phyloP scores from a whole-genome alignment of 2,797 vertebrate species.

The Megaceryle alcyon region DNA sequence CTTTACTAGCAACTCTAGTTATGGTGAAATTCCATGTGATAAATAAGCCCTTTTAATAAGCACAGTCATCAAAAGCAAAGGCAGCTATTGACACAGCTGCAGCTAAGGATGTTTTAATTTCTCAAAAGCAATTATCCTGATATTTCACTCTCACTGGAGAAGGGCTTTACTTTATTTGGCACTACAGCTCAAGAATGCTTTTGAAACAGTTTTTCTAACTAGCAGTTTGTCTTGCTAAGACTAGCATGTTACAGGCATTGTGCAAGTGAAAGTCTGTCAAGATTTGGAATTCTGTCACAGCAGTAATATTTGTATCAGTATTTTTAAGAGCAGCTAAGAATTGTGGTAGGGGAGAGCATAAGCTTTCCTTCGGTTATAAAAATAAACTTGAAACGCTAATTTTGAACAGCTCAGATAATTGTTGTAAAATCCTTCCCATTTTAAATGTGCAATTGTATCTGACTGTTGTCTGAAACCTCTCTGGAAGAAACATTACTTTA shows the following conservation, averaged over 20 bases:
- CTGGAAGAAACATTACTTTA: neutral
- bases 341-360: neutral
- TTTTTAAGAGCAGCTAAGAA: neutral
- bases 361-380: neutral
- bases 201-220: neutral
- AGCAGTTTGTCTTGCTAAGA: neutral
- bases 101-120: neutral
- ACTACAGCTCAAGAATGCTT: neutral
- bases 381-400: slow-evolving; percentile 23
- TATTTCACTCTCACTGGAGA: neutral
- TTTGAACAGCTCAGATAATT: neutral
- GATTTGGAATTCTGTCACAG: neutral
- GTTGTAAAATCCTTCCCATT: neutral
- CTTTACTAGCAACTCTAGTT: neutral
- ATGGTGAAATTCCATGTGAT: neutral
- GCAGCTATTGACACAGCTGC: slow-evolving; percentile 14
- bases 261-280: neutral
- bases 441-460: neutral
- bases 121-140: neutral
- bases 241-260: fast-evolving
- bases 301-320: neutral
- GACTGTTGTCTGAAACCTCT: neutral
- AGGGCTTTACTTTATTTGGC: neutral
- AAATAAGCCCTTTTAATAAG: neutral
- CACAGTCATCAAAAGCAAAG: neutral